phyloP scores from a whole-genome alignment of 2,797 vertebrate genomes.

The Miichthys miiuy region DNA sequence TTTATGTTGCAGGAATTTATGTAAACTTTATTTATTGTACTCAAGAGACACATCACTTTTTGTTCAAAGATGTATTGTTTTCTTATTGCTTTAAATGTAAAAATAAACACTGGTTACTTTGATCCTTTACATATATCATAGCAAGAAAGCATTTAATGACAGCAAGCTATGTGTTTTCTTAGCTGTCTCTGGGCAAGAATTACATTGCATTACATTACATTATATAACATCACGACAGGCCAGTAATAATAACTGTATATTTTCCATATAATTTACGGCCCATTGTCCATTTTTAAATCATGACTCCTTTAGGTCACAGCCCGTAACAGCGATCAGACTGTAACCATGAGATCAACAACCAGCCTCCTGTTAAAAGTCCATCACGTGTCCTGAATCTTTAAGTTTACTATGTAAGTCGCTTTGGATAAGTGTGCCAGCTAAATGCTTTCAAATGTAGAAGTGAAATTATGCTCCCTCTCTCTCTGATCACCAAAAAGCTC shows the following conservation, averaged over 20 bases:
- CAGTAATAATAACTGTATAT: background rate
- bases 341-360: slow-evolving; percentile 22
- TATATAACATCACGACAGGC: too few relatives aligned
- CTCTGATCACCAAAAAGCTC: background rate
- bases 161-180: background rate
- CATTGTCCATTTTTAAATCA: background rate
- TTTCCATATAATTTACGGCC: background rate
- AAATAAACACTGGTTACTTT: slow-evolving; percentile 53
- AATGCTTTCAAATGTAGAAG: slow-evolving; percentile 4
- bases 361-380: slow-evolving; percentile 1
- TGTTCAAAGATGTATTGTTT: slow-evolving; percentile 21
- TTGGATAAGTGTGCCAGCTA: background rate
- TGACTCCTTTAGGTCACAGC: background rate
- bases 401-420: background rate
- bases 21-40: slow-evolving; percentile 57
- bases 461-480: background rate
- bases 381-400: background rate
- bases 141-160: background rate
- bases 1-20: slow-evolving; percentile 40
- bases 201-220: background rate
- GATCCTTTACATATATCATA: slow-evolving; percentile 5
- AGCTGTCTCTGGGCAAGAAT: background rate
- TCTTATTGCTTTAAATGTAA: slow-evolving; percentile 47
- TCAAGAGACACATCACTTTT: slow-evolving; percentile 25
- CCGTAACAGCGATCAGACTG: background rate